phyloP scores from a whole-genome alignment of 2,888 invertebrate genomes.

The Chalcis sispes region DNA sequence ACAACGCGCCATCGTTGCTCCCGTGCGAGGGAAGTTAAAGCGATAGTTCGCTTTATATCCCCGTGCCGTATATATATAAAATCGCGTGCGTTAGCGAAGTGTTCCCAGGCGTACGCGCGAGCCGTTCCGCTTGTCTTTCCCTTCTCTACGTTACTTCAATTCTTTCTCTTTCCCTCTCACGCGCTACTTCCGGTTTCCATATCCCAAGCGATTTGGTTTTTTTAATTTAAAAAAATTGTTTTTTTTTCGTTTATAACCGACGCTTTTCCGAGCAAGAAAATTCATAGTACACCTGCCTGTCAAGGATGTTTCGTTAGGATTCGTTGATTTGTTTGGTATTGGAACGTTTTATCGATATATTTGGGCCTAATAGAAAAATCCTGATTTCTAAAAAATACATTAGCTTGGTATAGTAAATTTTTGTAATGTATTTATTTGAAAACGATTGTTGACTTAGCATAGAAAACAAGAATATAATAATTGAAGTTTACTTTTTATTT shows the following conservation, averaged over 20 bases:
- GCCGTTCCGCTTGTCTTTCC: slow-evolving; percentile 6
- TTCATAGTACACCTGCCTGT: slow-evolving; percentile 6
- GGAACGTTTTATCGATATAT: too few species aligned
- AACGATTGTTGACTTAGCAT: too few species aligned
- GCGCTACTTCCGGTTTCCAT: slow-evolving; percentile 40
- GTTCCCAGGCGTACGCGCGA: neutral
- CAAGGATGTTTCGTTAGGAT: too few species aligned
- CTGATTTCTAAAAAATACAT: too few species aligned
- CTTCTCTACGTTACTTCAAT: slow-evolving; percentile 5
- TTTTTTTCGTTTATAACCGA: slow-evolving; percentile 3
- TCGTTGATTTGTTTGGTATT: too few species aligned
- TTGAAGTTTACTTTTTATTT: too few species aligned
- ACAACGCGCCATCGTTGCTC: neutral
- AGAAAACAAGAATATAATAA: too few species aligned
- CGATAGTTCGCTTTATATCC: neutral
- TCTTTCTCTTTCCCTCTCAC: slow-evolving; percentile 31
- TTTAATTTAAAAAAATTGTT: too few species aligned
- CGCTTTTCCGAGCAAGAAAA: slow-evolving; percentile 26
- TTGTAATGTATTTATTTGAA: too few species aligned
- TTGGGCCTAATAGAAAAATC: too few species aligned
- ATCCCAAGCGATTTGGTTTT: too few species aligned
- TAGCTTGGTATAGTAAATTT: too few species aligned
- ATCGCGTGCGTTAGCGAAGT: slow-evolving; percentile 20
- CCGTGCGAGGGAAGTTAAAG: neutral
- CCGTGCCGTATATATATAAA: slow-evolving; percentile 1